Conservation (phyloP, 2,797 vertebrate species). For the Cyprinodon diabolis region DNA sequence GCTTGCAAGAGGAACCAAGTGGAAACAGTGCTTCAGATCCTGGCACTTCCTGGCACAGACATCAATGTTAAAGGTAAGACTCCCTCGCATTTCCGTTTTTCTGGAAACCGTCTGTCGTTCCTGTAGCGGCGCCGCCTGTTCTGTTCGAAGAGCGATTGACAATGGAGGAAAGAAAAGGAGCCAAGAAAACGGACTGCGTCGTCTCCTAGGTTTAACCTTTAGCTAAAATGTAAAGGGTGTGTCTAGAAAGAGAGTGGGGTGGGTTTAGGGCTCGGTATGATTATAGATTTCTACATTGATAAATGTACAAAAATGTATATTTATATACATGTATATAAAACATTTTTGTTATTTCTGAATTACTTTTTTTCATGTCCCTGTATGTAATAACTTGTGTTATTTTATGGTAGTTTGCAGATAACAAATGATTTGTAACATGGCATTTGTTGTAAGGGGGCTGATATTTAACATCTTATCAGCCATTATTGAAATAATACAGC, state of each 20-base stretch:
- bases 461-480: constrained; percentile 28
- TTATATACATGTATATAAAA: no score
- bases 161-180: constrained; percentile 18
- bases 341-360: constrained; percentile 60
- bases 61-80: constrained; percentile 94
- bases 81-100: constrained; percentile 35
- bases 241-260: constrained; percentile 59
- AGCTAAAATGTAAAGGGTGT: constrained; percentile 77
- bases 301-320: constrained; percentile 30
- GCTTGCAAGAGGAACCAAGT: constrained; percentile 95
- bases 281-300: constrained; percentile 59
- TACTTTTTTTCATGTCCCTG: constrained; percentile 47
- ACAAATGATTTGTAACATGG: constrained; percentile 51
- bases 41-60: constrained; percentile 87
- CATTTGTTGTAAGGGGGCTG: constrained; percentile 35
- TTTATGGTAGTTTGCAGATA: constrained; percentile 59
- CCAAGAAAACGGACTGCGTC: constrained; percentile 59
- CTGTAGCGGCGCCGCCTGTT: constrained; percentile 52
- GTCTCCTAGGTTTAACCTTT: constrained; percentile 75
- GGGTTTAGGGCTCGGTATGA: constrained; percentile 38
- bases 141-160: constrained; percentile 50
- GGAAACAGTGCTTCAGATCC: constrained; percentile 88
- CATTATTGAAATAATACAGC: constrained; percentile 25
- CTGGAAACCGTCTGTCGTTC: constrained; percentile 28
- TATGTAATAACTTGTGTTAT: constrained; percentile 58